Evolutionary conservation across 2,797 vertebrate species (phyloP).

Genomic region (Syngnathus rostellatus): DNA sequence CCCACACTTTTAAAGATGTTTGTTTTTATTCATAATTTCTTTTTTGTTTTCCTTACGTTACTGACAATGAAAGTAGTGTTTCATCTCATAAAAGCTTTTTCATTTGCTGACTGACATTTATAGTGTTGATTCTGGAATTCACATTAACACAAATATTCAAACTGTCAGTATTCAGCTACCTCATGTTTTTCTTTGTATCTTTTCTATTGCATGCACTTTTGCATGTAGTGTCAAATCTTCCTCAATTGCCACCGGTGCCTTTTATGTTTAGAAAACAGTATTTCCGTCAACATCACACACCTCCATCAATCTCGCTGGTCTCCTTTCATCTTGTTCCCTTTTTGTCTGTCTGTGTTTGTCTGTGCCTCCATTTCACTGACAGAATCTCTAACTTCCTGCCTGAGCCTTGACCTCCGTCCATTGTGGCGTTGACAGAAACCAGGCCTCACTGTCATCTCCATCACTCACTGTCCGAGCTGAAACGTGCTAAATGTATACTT

Average conservation of each 20-base stretch:
- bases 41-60: not conserved
- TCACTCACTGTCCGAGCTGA: slow-evolving; percentile 22
- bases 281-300: slow-evolving; percentile 19
- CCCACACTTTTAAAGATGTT: not conserved
- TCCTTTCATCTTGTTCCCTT: slow-evolving; percentile 36
- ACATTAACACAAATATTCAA: not conserved
- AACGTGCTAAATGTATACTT: not conserved
- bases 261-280: slow-evolving; percentile 19
- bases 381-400: slow-evolving; percentile 49
- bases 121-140: not conserved
- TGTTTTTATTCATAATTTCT: not conserved
- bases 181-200: slow-evolving; percentile 1
- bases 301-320: slow-evolving; percentile 42
- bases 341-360: slow-evolving; percentile 21
- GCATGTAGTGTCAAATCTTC: slow-evolving; percentile 8
- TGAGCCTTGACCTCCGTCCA: slow-evolving; percentile 48
- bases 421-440: slow-evolving; percentile 52
- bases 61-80: not conserved
- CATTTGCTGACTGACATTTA: not conserved
- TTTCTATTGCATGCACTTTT: not conserved
- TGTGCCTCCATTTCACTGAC: slow-evolving; percentile 44
- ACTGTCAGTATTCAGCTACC: not conserved
- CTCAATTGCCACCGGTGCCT: not conserved
- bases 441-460: slow-evolving; percentile 47
- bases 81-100: not conserved